Evolutionary conservation across 1,140 invertebrate species (phyloP).

Genomic region (Aphidius gifuensis): DNA sequence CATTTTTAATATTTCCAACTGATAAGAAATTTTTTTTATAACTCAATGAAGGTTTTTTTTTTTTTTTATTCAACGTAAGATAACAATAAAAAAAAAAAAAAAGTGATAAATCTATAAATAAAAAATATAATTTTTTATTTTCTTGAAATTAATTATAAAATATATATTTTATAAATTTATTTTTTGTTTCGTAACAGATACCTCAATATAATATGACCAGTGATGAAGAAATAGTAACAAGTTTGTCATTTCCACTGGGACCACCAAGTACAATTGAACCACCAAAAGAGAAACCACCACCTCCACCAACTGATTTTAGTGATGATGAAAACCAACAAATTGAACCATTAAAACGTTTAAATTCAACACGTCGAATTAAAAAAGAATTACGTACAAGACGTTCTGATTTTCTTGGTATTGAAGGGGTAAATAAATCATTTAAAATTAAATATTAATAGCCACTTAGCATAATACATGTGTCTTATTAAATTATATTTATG

Average conservation of each 20-base stretch:
- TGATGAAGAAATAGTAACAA: slow-evolving; percentile 47
- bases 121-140: too few species aligned
- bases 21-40: too few species aligned
- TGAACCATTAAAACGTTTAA: slow-evolving; percentile 66
- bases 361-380: slow-evolving; percentile 81
- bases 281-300: slow-evolving; percentile 82
- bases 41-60: too few species aligned
- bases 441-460: slow-evolving; percentile 2
- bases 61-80: too few species aligned
- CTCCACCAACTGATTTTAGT: slow-evolving; percentile 67
- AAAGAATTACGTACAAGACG: slow-evolving; percentile 80
- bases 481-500: neutral
- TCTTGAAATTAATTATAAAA: slow-evolving; percentile 1
- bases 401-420: slow-evolving; percentile 82
- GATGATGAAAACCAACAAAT: slow-evolving; percentile 52
- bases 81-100: too few species aligned
- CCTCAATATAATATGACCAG: slow-evolving; percentile 45
- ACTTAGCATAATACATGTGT: too few species aligned
- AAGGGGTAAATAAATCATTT: slow-evolving; percentile 55
- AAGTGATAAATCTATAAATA: too few species aligned
- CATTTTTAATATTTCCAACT: too few species aligned
- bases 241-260: slow-evolving; percentile 49
- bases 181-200: slow-evolving; percentile 33
- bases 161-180: neutral
- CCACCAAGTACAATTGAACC: slow-evolving; percentile 67